Percentiles rank a stretch among this genome's conserved stretches.
These are phyloP conservation scores for Ashinkailepas kermadecensis DNA, from an alignment of 2,888 invertebrate genomes.

Conservation along the genomic window DNA sequence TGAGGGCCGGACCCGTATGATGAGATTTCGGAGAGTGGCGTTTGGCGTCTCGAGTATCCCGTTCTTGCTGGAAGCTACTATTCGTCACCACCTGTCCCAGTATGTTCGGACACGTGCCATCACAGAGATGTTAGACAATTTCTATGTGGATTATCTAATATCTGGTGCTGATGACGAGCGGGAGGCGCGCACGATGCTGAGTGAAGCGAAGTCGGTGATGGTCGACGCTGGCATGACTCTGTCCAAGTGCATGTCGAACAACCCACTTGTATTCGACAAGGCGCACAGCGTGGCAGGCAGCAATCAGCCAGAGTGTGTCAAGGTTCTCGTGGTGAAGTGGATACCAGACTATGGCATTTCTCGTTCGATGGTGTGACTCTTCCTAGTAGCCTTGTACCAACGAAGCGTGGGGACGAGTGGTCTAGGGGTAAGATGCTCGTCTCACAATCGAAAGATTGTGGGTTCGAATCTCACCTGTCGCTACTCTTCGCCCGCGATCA, in stretches of 20 bases:
- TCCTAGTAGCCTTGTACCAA: not conserved
- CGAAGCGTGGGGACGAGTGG: too few relatives aligned
- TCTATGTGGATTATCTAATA: not conserved
- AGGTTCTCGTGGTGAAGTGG: not conserved
- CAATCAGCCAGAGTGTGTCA: not conserved
- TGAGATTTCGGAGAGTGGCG: not conserved
- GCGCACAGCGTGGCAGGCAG: too few relatives aligned
- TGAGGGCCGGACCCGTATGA: not conserved
- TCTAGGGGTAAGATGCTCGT: too few relatives aligned
- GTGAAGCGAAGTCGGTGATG: not conserved
- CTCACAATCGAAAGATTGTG: too few relatives aligned
- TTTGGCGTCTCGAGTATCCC: not conserved
- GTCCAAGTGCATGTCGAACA: not conserved
- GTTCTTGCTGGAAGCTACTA: not conserved
- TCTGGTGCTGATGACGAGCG: not conserved
- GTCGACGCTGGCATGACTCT: not conserved
- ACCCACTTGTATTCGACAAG: not conserved
- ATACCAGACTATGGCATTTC: not conserved
- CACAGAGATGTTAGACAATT: not conserved
- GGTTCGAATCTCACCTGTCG: too few relatives aligned
- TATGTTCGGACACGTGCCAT: not conserved
- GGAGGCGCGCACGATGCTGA: not conserved
- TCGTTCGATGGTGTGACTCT: not conserved
- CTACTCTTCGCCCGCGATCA: too few relatives aligned
- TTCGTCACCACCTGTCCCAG: not conserved